phyloP scores from a whole-genome alignment of 2,888 invertebrate genomes.

The Eristalis intricaria region DNA sequence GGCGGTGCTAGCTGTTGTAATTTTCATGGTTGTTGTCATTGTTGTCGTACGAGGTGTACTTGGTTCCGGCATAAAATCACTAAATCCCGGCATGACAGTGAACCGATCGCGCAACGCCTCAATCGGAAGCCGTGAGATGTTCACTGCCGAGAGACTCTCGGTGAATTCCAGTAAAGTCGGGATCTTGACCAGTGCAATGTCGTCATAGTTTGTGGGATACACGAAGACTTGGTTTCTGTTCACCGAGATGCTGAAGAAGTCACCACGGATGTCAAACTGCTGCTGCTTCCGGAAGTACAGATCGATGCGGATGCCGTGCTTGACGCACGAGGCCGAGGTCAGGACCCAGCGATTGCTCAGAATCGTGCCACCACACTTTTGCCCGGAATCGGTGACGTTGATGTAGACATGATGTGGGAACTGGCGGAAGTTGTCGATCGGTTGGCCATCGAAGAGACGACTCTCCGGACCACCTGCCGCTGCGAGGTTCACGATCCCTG shows the following conservation, averaged over 20 bases:
- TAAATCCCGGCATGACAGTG: constrained; percentile 38
- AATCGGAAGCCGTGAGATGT: constrained; percentile 7
- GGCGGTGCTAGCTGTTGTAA: not conserved
- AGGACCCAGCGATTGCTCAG: constrained; percentile 58
- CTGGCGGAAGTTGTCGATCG: constrained; percentile 43
- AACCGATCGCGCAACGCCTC: constrained; percentile 15
- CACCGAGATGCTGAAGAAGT: constrained; percentile 32
- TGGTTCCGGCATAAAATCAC: not conserved
- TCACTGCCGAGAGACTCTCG: constrained; percentile 2
- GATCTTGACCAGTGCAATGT: constrained; percentile 50
- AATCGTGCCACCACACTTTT: constrained; percentile 60
- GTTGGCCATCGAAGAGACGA: constrained; percentile 46
- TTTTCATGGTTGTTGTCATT: not conserved
- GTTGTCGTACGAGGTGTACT: not conserved
- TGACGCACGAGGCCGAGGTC: constrained; percentile 49
- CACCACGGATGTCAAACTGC: not conserved
- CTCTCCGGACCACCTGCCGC: not conserved
- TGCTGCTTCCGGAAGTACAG: constrained; percentile 25
- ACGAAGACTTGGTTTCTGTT: constrained; percentile 19
- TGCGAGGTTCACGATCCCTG: not conserved
- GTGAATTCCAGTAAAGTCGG: constrained; percentile 40
- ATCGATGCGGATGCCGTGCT: constrained; percentile 10
- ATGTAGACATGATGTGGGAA: constrained; percentile 66
- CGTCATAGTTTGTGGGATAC: constrained; percentile 60
- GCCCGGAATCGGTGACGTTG: not conserved